These are phyloP conservation scores for Aptenodytes patagonicus DNA, from an alignment of 2,113 vertebrate genomes.

Conservation along the genomic window DNA sequence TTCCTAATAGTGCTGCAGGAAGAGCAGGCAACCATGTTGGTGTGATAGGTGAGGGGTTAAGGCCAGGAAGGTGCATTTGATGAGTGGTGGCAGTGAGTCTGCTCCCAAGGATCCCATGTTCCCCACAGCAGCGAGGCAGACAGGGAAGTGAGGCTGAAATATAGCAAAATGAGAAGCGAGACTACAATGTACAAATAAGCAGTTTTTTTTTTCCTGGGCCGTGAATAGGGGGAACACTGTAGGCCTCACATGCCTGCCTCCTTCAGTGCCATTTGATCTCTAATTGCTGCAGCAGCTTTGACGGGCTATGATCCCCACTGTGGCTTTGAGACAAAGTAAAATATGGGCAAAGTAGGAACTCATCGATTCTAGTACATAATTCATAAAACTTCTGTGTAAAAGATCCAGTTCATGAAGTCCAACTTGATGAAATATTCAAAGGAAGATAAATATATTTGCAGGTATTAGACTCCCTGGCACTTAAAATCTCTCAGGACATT, in stretches of 20 bases:
- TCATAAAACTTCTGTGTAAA: conserved; percentile 65
- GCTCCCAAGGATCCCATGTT: background rate
- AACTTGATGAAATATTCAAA: conserved; percentile 75
- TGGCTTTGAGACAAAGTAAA: conserved; percentile 40
- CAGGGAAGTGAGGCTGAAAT: background rate
- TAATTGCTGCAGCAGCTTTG: conserved; percentile 28
- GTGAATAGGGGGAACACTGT: background rate
- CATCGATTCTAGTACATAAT: conserved; percentile 68
- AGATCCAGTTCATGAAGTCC: conserved; percentile 60
- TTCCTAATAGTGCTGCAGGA: background rate
- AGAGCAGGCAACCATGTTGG: fast-evolving
- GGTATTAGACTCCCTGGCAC: conserved; percentile 51
- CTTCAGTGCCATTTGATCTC: background rate
- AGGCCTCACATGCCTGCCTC: background rate
- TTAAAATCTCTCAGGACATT: conserved; percentile 47
- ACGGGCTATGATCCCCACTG: conserved; percentile 18
- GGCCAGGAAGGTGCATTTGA: background rate
- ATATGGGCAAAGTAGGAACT: conserved; percentile 39
- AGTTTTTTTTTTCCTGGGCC: background rate
- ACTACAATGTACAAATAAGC: background rate
- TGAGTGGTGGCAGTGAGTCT: background rate
- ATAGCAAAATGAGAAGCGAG: background rate
- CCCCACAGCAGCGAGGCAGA: fast-evolving
- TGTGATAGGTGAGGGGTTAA: background rate
- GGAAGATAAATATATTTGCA: conserved; percentile 67